A percentile compares a stretch with the other conserved stretches of the same genome.
Evolutionary conservation across 2,113 vertebrate genomes (phyloP).

Genomic region (Sterrhoptilus dennistouni): DNA sequence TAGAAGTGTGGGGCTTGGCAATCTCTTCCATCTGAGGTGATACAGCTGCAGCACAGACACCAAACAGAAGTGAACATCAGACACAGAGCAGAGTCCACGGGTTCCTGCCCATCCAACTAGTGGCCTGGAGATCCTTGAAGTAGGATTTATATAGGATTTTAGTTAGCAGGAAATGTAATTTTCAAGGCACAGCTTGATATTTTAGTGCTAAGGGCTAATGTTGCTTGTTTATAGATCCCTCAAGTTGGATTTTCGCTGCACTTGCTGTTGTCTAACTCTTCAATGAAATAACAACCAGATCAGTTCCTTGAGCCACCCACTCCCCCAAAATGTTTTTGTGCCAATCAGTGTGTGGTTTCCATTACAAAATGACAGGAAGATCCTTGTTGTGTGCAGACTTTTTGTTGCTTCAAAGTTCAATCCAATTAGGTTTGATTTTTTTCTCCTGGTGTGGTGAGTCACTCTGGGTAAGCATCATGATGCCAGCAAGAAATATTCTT

Average conservation of each 20-base stretch:
- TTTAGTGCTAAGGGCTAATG: neutral
- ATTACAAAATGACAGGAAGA: constrained; percentile 27
- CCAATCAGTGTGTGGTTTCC: neutral
- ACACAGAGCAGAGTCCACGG: neutral
- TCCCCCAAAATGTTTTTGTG: neutral
- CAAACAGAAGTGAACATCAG: neutral
- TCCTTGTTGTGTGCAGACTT: constrained; percentile 36
- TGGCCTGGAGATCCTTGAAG: neutral
- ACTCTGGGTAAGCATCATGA: neutral
- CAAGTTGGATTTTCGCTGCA: neutral
- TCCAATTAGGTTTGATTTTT: constrained; percentile 43
- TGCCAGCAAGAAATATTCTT: constrained; percentile 5
- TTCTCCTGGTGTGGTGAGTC: neutral
- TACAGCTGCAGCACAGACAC: neutral
- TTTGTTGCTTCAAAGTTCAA: constrained; percentile 54
- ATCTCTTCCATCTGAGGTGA: neutral
- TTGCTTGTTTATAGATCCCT: neutral
- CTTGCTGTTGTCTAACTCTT: neutral
- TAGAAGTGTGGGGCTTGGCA: neutral
- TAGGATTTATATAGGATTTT: neutral
- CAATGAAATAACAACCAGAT: neutral
- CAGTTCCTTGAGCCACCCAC: neutral
- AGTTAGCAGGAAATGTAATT: neutral
- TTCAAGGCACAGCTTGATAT: neutral
- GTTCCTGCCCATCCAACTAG: neutral